Evolutionary conservation across 30 jellyfish, hydroid and myxozoan species (phyloP).

Genomic region (Aurelia coerulea): DNA sequence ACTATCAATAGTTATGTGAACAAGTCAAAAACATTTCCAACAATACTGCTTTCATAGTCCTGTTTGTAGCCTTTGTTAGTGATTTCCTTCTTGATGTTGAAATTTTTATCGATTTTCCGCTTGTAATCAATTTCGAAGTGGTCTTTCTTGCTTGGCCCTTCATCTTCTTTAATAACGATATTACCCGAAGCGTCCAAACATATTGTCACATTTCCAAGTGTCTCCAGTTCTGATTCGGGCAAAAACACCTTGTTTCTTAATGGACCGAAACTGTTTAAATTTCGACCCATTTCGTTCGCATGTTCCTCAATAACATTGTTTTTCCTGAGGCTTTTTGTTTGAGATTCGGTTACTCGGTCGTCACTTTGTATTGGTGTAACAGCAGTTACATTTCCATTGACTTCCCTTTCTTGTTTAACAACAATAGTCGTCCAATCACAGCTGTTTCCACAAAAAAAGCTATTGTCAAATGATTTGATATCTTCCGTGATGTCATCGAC

Average conservation of each 20-base stretch:
- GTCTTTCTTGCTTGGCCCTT: not conserved
- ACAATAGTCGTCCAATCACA: too few species aligned
- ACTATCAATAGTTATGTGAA: too few species aligned
- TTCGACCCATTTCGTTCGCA: not conserved
- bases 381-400: too few species aligned
- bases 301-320: not conserved
- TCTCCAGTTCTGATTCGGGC: not conserved
- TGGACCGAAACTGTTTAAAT: not conserved
- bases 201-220: constrained; percentile 1
- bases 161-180: not conserved
- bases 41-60: too few species aligned
- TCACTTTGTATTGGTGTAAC: too few species aligned
- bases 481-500: too few species aligned
- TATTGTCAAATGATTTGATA: too few species aligned
- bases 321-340: not conserved
- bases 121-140: not conserved
- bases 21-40: too few species aligned
- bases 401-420: too few species aligned
- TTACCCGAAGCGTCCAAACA: constrained; percentile 2
- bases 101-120: not conserved
- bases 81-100: not conserved
- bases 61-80: not conserved
- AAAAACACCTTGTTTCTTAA: not conserved
- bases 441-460: too few species aligned
- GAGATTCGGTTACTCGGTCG: too few species aligned